Evolutionary conservation across 2,888 invertebrate genomes (phyloP).

Genomic region (Melieria picta): DNA sequence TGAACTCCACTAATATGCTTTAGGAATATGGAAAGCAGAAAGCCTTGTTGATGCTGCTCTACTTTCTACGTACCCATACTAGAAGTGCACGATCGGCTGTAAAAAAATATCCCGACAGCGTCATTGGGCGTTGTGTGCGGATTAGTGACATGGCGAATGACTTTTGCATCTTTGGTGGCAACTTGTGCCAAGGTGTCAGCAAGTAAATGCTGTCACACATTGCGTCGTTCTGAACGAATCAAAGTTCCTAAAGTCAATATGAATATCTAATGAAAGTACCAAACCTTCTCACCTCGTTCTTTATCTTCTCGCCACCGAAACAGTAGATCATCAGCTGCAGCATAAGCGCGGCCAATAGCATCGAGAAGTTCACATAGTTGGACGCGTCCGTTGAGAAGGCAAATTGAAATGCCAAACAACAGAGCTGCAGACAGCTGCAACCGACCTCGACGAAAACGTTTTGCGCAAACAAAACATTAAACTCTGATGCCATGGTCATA

Average conservation of each 20-base stretch:
- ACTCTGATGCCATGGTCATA: constrained; percentile 28
- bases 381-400: constrained; percentile 30
- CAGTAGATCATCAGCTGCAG: constrained; percentile 44
- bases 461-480: constrained; percentile 38
- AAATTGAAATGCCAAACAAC: constrained; percentile 39
- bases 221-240: constrained; percentile 19
- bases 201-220: constrained; percentile 36
- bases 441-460: constrained; percentile 39
- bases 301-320: constrained; percentile 43
- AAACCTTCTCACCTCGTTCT: constrained; percentile 36
- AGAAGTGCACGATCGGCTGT: constrained; percentile 36
- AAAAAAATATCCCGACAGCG: constrained; percentile 37
- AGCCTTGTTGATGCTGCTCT: too few relatives aligned
- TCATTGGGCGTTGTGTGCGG: constrained; percentile 35
- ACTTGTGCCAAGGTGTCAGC: constrained; percentile 38
- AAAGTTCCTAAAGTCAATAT: neutral
- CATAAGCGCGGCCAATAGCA: constrained; percentile 20
- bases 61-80: constrained; percentile 28
- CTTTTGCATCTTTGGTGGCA: constrained; percentile 31
- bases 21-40: too few relatives aligned
- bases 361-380: constrained; percentile 32
- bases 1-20: too few relatives aligned
- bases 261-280: neutral
- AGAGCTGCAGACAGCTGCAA: constrained; percentile 38
- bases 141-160: constrained; percentile 35